Base-by-base conservation (phyloP, 2,113 vertebrate species). In the Thunnus thynnus region DNA sequence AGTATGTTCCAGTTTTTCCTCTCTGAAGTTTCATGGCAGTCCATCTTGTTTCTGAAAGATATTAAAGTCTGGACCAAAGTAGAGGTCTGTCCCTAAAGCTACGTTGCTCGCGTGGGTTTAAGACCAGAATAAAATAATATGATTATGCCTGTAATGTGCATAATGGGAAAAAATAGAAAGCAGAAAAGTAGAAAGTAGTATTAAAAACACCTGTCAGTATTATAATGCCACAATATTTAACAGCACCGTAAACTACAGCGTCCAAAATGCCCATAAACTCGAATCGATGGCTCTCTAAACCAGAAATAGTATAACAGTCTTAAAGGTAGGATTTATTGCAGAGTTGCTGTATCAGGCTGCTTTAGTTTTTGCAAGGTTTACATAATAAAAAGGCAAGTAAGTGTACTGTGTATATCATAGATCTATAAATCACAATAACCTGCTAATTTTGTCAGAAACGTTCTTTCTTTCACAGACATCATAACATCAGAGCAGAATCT, bases 401-500 rank as follows among this genome's bases (percentile, higher is more conserved):
- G 18, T 8, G 7, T 41, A 46, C 36, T 41, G 6, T 41, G 2
- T 13, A n/a, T 22, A 51, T 48, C 56, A 58, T 46, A 47, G 2
- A 56, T 48, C n/a, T 13, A 44, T 47, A 52, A 48, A 17, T 48
- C 52, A 55, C 4, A 16, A 17, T 48, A 77, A 51, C 17, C 55
- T 32, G 58, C 41, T 61, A 5, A 52, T 51, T 82, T 64, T 57
- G 32, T 17, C 46, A 30, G 44, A 50, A 63, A 11, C 18, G 46
- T 46, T 16, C n/a, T 16, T 27, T 74, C 36, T 41, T 44, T 54
- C 69, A 14, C 32, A 71, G 60, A 71, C 14, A 22, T 3, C 14
- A 30, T 6, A 57, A 78, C n/a, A 75, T 2, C 54, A 25, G 36
- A 64, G 16, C 2, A 71, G 16, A 36, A 62, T 48, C 56, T 51